Conservation (phyloP, 1,140 invertebrate species). For the Aphelenchoides fujianensis region DNA sequence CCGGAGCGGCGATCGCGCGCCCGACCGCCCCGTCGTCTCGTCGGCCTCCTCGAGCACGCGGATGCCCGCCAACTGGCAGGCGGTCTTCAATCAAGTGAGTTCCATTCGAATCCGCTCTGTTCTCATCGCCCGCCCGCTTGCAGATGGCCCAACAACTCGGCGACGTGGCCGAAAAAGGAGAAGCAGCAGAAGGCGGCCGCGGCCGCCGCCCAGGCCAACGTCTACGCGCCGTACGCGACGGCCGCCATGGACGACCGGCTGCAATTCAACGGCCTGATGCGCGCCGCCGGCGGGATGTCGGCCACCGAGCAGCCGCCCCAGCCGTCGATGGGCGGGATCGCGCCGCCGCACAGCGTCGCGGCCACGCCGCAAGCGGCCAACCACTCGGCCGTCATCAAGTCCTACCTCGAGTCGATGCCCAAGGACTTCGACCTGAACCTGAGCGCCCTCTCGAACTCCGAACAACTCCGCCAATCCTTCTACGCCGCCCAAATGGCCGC, state of each 20-base stretch:
- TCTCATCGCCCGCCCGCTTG: background rate
- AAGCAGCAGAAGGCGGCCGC: slow-evolving; percentile 6
- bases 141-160: slow-evolving; percentile 13
- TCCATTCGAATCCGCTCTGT: background rate
- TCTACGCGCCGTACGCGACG: background rate
- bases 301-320: background rate
- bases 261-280: slow-evolving; percentile 4
- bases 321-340: too few relatives aligned
- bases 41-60: background rate
- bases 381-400: slow-evolving; percentile 9
- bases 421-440: slow-evolving; percentile 3
- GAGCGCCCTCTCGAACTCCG: background rate
- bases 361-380: background rate
- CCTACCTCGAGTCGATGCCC: slow-evolving; percentile 13
- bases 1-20: background rate
- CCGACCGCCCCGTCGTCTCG: background rate
- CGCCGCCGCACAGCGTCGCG: too few relatives aligned
- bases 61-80: background rate
- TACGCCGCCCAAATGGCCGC: background rate
- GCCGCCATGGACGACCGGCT: background rate
- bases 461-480: slow-evolving; percentile 11
- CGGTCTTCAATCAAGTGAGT: slow-evolving; percentile 1
- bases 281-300: background rate
- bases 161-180: slow-evolving; percentile 20
- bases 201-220: background rate